Evolutionary conservation across 2,797 vertebrate species (phyloP).

Genomic region (Peromyscus aztecus): DNA sequence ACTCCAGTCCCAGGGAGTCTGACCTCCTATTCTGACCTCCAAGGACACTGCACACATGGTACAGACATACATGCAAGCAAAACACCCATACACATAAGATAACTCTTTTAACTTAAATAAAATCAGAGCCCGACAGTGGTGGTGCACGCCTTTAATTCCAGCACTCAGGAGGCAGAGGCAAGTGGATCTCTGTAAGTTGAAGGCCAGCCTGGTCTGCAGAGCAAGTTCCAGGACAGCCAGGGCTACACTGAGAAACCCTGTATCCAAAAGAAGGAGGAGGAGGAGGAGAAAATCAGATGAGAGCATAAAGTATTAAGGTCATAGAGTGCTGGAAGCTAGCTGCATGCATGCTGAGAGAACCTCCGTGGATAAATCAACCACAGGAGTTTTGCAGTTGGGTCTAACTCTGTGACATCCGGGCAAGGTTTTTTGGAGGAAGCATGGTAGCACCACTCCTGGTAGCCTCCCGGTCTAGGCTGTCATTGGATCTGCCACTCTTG

Average conservation of each 20-base stretch:
- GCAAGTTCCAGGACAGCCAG: too few species aligned
- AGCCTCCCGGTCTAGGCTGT: background rate
- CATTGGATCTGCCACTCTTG: background rate
- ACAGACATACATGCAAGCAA: background rate
- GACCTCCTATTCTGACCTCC: background rate
- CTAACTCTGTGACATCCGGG: background rate
- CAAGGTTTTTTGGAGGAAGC: conserved; percentile 47
- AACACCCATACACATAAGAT: background rate
- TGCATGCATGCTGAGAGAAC: conserved; percentile 3
- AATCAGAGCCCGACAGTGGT: background rate
- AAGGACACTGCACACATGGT: background rate
- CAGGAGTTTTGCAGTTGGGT: background rate
- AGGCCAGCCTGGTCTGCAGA: too few species aligned
- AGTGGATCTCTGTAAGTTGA: too few species aligned
- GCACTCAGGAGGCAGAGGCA: too few species aligned
- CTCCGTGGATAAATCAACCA: background rate
- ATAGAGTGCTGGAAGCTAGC: background rate
- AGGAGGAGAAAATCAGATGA: background rate
- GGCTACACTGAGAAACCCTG: too few species aligned
- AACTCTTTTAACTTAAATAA: background rate
- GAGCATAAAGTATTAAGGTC: background rate
- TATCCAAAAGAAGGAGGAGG: background rate
- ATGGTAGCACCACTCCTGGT: background rate
- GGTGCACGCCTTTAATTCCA: too few species aligned
- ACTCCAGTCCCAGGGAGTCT: background rate